phyloP scores from a whole-genome alignment of 2,113 vertebrate genomes.

The Datnioides undecimradiatus region DNA sequence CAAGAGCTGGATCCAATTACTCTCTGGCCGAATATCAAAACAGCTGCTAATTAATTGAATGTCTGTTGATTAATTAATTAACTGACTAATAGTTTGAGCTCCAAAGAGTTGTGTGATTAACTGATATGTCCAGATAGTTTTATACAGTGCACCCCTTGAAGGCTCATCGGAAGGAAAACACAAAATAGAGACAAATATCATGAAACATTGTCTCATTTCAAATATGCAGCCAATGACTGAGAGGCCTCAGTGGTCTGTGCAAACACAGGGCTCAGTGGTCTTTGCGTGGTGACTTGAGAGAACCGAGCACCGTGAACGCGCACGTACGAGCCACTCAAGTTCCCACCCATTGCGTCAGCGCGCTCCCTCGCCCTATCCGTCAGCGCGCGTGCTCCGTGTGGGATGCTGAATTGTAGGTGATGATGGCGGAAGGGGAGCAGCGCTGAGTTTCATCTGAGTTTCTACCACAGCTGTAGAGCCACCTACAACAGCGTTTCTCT shows the following conservation, averaged over 20 bases:
- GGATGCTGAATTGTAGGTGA: constrained; percentile 86
- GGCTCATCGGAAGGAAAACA: background rate
- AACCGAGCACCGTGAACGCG: constrained; percentile 62
- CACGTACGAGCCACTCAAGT: constrained; percentile 67
- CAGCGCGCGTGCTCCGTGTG: constrained; percentile 84
- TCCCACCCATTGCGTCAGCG: constrained; percentile 82
- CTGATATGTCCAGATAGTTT: background rate
- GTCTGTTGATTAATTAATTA: background rate
- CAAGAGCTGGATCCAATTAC: background rate
- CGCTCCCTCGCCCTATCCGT: constrained; percentile 75
- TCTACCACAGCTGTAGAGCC: constrained; percentile 73
- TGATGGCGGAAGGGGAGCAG: constrained; percentile 88
- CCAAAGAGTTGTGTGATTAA: background rate
- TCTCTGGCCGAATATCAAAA: background rate
- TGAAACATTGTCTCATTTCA: background rate
- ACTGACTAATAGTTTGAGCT: background rate
- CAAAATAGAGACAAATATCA: background rate
- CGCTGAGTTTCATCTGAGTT: constrained; percentile 83
- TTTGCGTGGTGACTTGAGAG: constrained; percentile 60
- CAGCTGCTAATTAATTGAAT: constrained; percentile 5
- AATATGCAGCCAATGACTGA: background rate
- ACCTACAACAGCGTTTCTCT: constrained; percentile 73
- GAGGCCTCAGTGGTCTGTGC: constrained; percentile 39
- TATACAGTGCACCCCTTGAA: background rate
- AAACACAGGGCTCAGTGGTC: constrained; percentile 9